Conservation (phyloP, 2,113 vertebrate species). For the Scortum barcoo region DNA sequence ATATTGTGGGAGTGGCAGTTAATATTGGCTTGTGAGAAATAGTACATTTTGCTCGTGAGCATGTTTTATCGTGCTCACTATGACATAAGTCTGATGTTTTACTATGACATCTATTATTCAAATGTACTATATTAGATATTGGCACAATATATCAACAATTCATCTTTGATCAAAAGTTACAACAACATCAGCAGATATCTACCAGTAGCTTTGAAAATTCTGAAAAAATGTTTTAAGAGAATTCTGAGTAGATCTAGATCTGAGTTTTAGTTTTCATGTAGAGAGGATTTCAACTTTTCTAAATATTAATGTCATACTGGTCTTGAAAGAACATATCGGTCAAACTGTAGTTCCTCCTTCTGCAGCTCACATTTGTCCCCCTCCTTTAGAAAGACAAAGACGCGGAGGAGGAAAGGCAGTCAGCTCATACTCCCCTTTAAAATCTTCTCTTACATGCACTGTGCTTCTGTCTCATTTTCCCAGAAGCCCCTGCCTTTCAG, state of each 20-base stretch:
- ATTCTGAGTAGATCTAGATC: not conserved
- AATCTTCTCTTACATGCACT: constrained; percentile 15
- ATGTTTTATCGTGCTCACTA: too few relatives aligned
- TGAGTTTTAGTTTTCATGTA: not conserved
- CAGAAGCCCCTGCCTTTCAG: constrained; percentile 40
- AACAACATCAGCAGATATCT: too few relatives aligned
- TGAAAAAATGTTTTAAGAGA: too few relatives aligned
- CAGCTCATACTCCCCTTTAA: constrained; percentile 17
- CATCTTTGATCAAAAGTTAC: not conserved
- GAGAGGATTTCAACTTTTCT: not conserved
- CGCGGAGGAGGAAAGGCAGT: constrained; percentile 3
- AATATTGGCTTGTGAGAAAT: too few relatives aligned
- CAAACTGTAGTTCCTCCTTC: constrained; percentile 27
- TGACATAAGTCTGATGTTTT: too few relatives aligned
- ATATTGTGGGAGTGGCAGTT: too few relatives aligned
- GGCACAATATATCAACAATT: not conserved
- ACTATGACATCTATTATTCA: too few relatives aligned
- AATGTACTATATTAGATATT: not conserved
- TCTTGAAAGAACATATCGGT: not conserved
- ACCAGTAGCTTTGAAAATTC: not conserved
- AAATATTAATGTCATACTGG: not conserved
- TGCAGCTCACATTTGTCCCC: constrained; percentile 48
- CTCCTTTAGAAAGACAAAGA: constrained; percentile 25
- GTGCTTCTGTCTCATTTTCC: constrained; percentile 38
- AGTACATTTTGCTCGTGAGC: too few relatives aligned